Base-by-base conservation (phyloP, 92 coral and sea anemone species). In the Anthopleura xanthogrammica region DNA sequence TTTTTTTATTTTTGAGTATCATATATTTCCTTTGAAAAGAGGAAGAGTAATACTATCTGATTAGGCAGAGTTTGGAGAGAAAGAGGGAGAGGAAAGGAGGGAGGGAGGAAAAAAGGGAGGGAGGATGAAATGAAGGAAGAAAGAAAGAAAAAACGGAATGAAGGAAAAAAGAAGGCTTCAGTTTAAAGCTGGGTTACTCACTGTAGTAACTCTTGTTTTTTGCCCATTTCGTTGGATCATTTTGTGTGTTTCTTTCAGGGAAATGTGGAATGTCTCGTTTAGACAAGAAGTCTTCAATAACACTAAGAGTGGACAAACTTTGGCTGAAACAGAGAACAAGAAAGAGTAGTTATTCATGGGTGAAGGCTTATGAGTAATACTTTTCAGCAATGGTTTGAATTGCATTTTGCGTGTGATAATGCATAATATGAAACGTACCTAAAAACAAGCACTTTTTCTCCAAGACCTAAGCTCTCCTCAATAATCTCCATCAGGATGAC, bases 191-290 rank as follows among this genome's bases (percentile, higher is more conserved):
- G 54, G 70, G 16, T 5, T 22, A 75, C 98, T 83, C 77, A 95
- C 98, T 87, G 80, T 80, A 95, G 72, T 95, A 95, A n/a, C 94
- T 95, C 87, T 92, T 95, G 88, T 94, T 95, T 77, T 79, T 90
- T 22, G 95, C 94, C 98, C 98, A 95, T 77, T 83, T 88, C 41
- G 86, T 72, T 74, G 89, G 86, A 46, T 55, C 87, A 65, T 83
- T 54, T n/a, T 80, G 77, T 68, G 88, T 64, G 75, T 79, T 79
- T 19, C 94, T 92, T 16, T 93, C 95, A 62, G 95, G 98, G 50
- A 82, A 87, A 41, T 84, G 90, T 22, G 98, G 98, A 19, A 94
- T 86, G 72, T 89, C 91, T 73, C 91, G 86, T 79, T 88, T 92
- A 20, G 89, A 73, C 23, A 96, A 90, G 76, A 94, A 96, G 84